Evolutionary conservation across 2,888 invertebrate species (phyloP).

Genomic region (Camponotus fellah): DNA sequence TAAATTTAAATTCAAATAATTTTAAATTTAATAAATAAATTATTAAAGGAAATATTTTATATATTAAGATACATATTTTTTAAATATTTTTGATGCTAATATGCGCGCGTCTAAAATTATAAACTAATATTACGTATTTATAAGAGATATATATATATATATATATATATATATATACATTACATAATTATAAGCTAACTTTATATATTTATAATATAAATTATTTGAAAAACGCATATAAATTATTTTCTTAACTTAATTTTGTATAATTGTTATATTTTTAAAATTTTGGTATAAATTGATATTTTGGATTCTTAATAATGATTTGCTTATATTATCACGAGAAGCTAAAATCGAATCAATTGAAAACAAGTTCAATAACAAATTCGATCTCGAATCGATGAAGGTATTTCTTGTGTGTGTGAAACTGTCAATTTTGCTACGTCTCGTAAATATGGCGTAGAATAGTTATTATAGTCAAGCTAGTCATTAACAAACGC

Average conservation of each 20-base stretch:
- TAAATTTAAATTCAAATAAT: no score
- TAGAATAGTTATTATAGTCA: constrained; percentile 32
- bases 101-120: no score
- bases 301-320: constrained; percentile 12
- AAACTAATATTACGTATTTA: not conserved
- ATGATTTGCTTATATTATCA: not conserved
- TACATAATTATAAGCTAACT: not conserved
- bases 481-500: constrained; percentile 26
- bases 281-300: not conserved
- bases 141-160: not conserved
- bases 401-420: constrained; percentile 14
- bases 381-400: constrained; percentile 11
- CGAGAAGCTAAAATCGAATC: not conserved
- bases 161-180: not conserved
- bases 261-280: not conserved
- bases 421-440: constrained; percentile 26
- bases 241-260: not conserved
- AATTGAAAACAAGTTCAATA: constrained; percentile 23
- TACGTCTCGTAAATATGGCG: constrained; percentile 29
- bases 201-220: not conserved
- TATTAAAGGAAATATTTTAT: no score
- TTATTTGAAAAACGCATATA: not conserved
- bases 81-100: no score
- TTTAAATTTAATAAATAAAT: no score
- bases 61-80: no score